These are phyloP conservation scores for Tiliacea citrago DNA, from an alignment of 2,888 invertebrate species.

Conservation along the genomic window DNA sequence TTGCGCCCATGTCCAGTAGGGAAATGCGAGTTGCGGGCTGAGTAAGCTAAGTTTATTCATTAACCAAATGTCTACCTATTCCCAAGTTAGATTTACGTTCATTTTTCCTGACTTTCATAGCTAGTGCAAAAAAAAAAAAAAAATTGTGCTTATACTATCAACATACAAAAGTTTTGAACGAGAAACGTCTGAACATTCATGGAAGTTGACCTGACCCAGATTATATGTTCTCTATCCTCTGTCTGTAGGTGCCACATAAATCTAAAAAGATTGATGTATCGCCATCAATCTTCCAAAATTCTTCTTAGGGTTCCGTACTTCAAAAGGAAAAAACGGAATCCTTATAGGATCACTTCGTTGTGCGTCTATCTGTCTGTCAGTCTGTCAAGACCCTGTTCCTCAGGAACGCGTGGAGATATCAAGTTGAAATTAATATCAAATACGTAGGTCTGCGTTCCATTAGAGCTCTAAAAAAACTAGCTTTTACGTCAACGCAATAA, in stretches of 20 bases:
- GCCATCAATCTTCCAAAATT: too few relatives aligned
- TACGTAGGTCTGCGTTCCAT: too few relatives aligned
- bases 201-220: constrained; percentile 19
- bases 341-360: too few relatives aligned
- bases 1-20: neutral
- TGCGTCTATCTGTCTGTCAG: too few relatives aligned
- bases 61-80: neutral
- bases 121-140: neutral
- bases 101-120: constrained; percentile 3
- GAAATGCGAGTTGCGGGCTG: too few relatives aligned
- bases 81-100: neutral
- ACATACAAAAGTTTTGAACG: constrained; percentile 17
- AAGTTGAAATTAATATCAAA: too few relatives aligned
- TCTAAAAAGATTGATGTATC: neutral
- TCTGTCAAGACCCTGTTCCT: too few relatives aligned
- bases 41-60: neutral
- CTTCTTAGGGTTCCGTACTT: too few relatives aligned
- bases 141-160: constrained; percentile 23
- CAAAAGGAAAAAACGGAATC: too few relatives aligned
- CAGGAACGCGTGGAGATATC: too few relatives aligned
- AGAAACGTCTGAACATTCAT: constrained; percentile 21
- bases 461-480: too few relatives aligned
- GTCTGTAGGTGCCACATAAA: neutral
- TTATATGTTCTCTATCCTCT: neutral
- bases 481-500: too few relatives aligned